phyloP scores from a whole-genome alignment of 2,113 vertebrate species.

The Nanorana parkeri region DNA sequence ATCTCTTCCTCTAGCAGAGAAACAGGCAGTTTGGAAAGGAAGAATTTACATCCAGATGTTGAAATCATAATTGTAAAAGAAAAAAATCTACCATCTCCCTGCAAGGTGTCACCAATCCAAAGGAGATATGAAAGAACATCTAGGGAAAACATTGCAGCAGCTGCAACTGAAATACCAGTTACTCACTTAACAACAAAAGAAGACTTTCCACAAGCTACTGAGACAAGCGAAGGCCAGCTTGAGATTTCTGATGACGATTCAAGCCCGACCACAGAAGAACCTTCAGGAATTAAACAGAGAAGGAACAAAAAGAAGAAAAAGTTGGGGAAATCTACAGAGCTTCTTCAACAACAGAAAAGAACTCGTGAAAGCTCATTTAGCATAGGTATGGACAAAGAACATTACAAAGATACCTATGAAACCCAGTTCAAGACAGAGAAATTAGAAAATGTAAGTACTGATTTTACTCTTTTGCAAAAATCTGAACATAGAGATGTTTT shows the following conservation, averaged over 20 bases:
- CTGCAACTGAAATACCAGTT: not conserved
- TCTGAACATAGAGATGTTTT: not conserved
- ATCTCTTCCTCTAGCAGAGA: slow-evolving; percentile 46
- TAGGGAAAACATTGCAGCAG: slow-evolving; percentile 1
- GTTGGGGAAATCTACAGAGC: not conserved
- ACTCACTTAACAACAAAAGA: not conserved
- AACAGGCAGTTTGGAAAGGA: slow-evolving; percentile 43
- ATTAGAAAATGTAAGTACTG: slow-evolving; percentile 3
- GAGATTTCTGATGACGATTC: not conserved
- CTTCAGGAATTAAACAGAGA: not conserved
- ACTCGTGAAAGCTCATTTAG: not conserved
- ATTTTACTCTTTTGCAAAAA: not conserved
- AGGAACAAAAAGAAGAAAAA: slow-evolving; percentile 21
- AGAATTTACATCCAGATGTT: slow-evolving; percentile 63
- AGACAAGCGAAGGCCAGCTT: not conserved
- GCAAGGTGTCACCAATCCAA: slow-evolving; percentile 35
- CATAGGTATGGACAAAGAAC: not conserved
- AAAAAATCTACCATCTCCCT: slow-evolving; percentile 55
- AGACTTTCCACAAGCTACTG: not conserved
- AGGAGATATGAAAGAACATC: slow-evolving; percentile 35
- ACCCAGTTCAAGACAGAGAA: not conserved
- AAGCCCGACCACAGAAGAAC: slow-evolving; percentile 2
- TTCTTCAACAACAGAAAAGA: not conserved
- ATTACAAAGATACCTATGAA: not conserved
- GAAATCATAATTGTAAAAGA: slow-evolving; percentile 66